Evolutionary conservation across 2,797 vertebrate species (phyloP).

Genomic region (Sphaeramia orbicularis): DNA sequence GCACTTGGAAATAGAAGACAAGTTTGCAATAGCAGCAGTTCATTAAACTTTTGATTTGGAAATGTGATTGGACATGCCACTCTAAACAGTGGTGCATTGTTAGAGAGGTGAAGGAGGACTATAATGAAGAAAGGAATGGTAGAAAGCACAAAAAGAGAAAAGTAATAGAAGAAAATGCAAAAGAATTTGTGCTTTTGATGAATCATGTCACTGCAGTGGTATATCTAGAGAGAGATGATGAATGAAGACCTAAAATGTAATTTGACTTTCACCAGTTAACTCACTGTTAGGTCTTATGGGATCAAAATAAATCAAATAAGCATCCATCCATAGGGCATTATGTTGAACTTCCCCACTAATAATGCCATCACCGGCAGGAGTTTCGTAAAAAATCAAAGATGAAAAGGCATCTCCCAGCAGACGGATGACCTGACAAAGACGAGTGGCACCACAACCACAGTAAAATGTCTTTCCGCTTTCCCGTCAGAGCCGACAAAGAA

Average conservation of each 20-base stretch:
- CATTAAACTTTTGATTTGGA: conserved; percentile 17
- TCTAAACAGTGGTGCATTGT: background rate
- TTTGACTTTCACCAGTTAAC: conserved; percentile 12
- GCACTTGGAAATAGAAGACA: conserved; percentile 43
- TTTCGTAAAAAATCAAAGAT: conserved; percentile 27
- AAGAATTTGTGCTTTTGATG: background rate
- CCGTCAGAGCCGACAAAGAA: conserved; percentile 42
- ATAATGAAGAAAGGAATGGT: background rate
- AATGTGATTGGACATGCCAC: conserved; percentile 4
- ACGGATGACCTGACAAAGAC: conserved; percentile 43
- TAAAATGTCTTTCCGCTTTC: conserved; percentile 44
- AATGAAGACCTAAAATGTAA: conserved; percentile 26
- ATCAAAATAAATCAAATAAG: conserved; percentile 25
- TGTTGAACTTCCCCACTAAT: conserved; percentile 17
- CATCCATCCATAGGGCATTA: conserved; percentile 19
- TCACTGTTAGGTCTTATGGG: background rate
- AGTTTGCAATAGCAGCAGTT: conserved; percentile 31
- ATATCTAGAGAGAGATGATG: background rate
- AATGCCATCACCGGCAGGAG: conserved; percentile 36
- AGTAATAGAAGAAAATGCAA: background rate
- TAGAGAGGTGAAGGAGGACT: background rate
- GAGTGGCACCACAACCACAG: conserved; percentile 49
- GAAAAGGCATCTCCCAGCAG: conserved; percentile 33
- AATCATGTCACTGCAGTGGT: too few species aligned
- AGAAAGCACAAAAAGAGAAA: background rate